A percentile compares a stretch with the other conserved stretches of the same genome.
phyloP scores from a whole-genome alignment of 1,140 invertebrate species.

The Megalonaias nervosa region DNA sequence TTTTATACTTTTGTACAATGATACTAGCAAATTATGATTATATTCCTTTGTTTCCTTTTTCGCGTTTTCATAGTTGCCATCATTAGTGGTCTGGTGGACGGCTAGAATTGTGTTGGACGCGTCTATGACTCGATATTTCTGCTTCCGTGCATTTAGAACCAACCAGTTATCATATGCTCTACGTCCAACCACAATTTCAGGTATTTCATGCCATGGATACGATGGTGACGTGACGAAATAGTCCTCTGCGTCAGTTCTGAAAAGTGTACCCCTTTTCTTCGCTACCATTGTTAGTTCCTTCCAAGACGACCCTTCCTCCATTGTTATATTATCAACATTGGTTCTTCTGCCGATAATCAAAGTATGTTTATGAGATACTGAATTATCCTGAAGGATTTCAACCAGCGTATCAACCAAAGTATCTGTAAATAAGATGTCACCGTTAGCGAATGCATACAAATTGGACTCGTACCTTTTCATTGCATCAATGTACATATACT shows the following conservation, averaged over 20 bases:
- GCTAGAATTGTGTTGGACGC: conserved; percentile 47
- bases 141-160: conserved; percentile 39
- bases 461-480: conserved; percentile 38
- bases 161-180: conserved; percentile 57
- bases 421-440: conserved; percentile 48
- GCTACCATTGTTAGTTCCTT: conserved; percentile 28
- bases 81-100: conserved; percentile 53
- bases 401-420: conserved; percentile 36
- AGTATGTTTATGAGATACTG: conserved; percentile 1
- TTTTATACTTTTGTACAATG: conserved; percentile 41
- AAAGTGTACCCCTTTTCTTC: conserved; percentile 37
- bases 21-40: conserved; percentile 35
- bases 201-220: conserved; percentile 51
- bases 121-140: conserved; percentile 45
- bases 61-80: conserved; percentile 49
- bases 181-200: conserved; percentile 55
- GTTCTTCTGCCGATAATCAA: conserved; percentile 41
- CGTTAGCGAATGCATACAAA: conserved; percentile 47
- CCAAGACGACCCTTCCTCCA: conserved; percentile 34
- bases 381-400: too few species aligned
- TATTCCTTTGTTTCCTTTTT: conserved; percentile 36
- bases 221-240: conserved; percentile 47
- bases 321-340: conserved; percentile 46
- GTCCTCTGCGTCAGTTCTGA: conserved; percentile 48
- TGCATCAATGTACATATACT: conserved; percentile 45